A percentile compares a stretch with the other conserved stretches of the same genome.
phyloP scores from a whole-genome alignment of 2,888 invertebrate species.

The Chromoteleia sp. region DNA sequence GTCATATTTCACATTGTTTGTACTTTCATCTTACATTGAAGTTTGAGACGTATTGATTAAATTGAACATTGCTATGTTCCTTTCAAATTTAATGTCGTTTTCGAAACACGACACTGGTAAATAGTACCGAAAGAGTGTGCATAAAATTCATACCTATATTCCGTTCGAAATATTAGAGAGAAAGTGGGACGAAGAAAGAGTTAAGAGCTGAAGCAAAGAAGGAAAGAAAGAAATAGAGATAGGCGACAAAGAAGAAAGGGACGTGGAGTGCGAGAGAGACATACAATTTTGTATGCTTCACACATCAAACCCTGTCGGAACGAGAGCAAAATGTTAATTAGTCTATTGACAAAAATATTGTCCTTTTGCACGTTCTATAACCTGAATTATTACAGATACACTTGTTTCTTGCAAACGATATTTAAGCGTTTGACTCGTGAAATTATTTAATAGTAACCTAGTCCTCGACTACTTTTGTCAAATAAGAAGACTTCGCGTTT shows the following conservation, averaged over 20 bases:
- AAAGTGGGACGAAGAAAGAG: constrained; percentile 72
- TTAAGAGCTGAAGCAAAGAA: constrained; percentile 48
- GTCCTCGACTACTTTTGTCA: constrained; percentile 6
- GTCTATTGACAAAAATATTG: constrained; percentile 42
- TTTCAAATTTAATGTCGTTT: constrained; percentile 38
- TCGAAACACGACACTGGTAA: constrained; percentile 44
- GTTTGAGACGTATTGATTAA: too few relatives aligned
- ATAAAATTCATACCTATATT: constrained; percentile 57
- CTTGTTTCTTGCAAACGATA: constrained; percentile 4
- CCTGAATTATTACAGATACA: constrained; percentile 45
- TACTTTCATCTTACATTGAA: too few relatives aligned
- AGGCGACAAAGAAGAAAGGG: constrained; percentile 22
- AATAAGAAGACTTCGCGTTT: background rate
- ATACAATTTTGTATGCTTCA: constrained; percentile 38
- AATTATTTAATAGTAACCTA: constrained; percentile 6
- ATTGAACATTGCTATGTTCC: constrained; percentile 48
- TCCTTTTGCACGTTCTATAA: constrained; percentile 37
- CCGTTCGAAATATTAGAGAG: constrained; percentile 69
- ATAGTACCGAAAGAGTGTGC: constrained; percentile 49
- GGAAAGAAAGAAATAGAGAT: constrained; percentile 41
- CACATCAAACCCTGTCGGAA: constrained; percentile 53
- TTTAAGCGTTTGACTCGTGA: background rate
- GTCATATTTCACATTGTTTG: too few relatives aligned
- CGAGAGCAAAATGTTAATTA: constrained; percentile 65
- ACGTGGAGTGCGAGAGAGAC: constrained; percentile 13